These are phyloP conservation scores for Mellivora capensis DNA, from an alignment of 2,113 vertebrate genomes.

Conservation along the genomic window DNA sequence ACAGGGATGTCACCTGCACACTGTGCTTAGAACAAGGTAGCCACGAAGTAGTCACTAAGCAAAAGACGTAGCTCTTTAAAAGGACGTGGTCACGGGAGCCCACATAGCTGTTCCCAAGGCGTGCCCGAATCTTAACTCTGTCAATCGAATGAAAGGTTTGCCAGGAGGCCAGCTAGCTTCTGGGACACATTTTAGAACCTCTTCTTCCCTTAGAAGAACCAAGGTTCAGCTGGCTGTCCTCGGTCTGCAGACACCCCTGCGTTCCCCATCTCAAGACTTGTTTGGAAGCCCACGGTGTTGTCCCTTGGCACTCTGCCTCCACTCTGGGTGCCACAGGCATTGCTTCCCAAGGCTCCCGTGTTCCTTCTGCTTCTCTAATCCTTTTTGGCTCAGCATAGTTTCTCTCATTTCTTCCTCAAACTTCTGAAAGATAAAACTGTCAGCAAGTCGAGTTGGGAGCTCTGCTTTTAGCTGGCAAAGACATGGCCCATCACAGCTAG, in stretches of 20 bases:
- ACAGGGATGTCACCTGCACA: neutral
- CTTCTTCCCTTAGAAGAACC: neutral
- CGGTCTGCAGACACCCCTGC: neutral
- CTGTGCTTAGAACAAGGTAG: neutral
- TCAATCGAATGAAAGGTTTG: neutral
- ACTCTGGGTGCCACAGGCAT: neutral
- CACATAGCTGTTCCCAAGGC: neutral
- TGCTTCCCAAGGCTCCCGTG: neutral
- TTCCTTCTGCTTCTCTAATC: neutral
- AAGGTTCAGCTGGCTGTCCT: neutral
- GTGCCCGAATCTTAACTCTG: neutral
- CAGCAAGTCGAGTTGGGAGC: neutral
- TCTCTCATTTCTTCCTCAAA: neutral
- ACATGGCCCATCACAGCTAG: neutral
- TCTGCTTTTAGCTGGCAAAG: neutral
- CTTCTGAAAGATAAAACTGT: conserved; percentile 17
- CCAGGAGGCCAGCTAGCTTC: neutral
- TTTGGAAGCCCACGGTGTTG: neutral
- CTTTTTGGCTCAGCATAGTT: neutral
- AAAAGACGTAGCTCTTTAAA: neutral
- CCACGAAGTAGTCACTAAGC: neutral
- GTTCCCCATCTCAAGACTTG: no score
- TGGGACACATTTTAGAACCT: neutral
- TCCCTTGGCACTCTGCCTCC: neutral
- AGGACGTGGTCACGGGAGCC: neutral